These are phyloP conservation scores for Gallinago paraguaiae DNA, from an alignment of 2,113 vertebrate genomes.

Conservation along the genomic window DNA sequence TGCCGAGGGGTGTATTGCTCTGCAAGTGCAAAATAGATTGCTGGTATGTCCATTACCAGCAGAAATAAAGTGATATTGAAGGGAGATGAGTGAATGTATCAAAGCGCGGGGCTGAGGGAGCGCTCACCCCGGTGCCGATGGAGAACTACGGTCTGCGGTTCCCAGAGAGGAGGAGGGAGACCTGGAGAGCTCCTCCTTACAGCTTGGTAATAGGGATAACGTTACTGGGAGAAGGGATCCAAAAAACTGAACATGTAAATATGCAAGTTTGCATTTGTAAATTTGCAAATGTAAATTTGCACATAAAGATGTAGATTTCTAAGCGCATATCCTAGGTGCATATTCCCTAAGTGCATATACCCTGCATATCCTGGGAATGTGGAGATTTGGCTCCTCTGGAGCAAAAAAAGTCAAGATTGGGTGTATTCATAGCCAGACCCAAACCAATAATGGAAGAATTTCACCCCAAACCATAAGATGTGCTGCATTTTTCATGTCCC, in stretches of 20 bases:
- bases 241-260: neutral
- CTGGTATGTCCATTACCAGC: neutral
- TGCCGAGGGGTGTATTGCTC: neutral
- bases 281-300: neutral
- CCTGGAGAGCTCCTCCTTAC: fast-evolving
- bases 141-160: neutral
- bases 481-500: neutral
- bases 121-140: neutral
- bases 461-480: neutral
- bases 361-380: neutral
- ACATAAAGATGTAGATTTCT: neutral
- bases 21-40: neutral
- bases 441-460: neutral
- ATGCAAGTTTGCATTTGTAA: neutral
- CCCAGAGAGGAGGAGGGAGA: neutral
- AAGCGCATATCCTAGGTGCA: neutral
- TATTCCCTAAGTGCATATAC: too few species aligned
- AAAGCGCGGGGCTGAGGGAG: neutral
- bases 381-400: neutral
- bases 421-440: neutral
- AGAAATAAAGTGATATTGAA: neutral
- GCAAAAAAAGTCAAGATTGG: neutral
- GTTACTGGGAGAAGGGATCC: neutral
- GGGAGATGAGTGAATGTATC: neutral
- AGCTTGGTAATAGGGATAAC: neutral